phyloP scores from a whole-genome alignment of 30 jellyfish, hydroid and myxozoan species.

The Sanderia malayensis region DNA sequence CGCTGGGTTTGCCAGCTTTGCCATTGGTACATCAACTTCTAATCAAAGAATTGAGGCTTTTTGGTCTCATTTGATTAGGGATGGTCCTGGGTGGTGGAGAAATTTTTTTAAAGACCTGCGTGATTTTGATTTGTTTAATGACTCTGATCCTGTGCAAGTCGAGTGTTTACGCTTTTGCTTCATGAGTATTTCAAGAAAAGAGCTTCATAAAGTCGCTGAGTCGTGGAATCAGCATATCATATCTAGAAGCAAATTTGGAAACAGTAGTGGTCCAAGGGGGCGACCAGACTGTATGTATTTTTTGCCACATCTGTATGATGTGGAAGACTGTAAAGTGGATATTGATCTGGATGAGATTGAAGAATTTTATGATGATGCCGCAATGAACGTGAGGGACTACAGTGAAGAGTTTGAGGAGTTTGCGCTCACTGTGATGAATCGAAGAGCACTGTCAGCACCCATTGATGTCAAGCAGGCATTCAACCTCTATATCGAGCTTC shows the following conservation, averaged over 20 bases:
- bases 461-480: constrained; percentile 42
- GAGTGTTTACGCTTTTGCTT: constrained; percentile 57
- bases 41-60: constrained; percentile 63
- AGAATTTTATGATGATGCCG: constrained; percentile 30
- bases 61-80: constrained; percentile 58
- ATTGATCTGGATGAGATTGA: constrained; percentile 30
- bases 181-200: constrained; percentile 49
- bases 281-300: constrained; percentile 58
- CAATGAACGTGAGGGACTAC: constrained; percentile 10
- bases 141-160: constrained; percentile 43
- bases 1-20: constrained; percentile 10
- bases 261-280: constrained; percentile 40
- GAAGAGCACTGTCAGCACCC: constrained; percentile 9
- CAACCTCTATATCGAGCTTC: constrained; percentile 32
- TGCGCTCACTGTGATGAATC: constrained; percentile 33
- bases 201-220: constrained; percentile 49
- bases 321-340: constrained; percentile 9
- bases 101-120: constrained; percentile 46
- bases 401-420: constrained; percentile 44
- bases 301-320: constrained; percentile 5
- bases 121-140: constrained; percentile 31
- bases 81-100: constrained; percentile 70
- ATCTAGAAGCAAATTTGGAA: constrained; percentile 18
- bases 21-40: constrained; percentile 25
- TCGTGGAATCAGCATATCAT: constrained; percentile 39